A percentile compares a stretch with the other conserved stretches of the same genome.
Conservation (phyloP, 2,797 vertebrate genomes). For the Rhodeus uyekii region DNA sequence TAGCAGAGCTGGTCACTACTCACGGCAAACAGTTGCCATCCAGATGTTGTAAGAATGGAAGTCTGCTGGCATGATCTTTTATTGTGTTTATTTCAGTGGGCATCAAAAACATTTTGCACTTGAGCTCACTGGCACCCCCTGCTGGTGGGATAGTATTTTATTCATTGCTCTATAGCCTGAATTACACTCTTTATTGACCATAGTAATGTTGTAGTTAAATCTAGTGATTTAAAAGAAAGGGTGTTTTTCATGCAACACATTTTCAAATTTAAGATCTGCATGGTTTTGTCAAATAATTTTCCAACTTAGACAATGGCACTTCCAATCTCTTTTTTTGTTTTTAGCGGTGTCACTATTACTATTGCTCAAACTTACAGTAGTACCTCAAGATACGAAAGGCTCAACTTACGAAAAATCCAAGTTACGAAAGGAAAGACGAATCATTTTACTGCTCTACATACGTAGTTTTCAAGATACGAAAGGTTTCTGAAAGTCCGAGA, state of each 20-base stretch:
- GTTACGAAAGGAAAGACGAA: too few species aligned
- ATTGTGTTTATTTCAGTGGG: slow-evolving; percentile 12
- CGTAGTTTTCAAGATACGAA: too few species aligned
- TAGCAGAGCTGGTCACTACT: not conserved
- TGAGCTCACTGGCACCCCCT: slow-evolving; percentile 41
- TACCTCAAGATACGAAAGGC: too few species aligned
- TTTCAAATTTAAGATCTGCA: not conserved
- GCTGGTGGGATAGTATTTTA: slow-evolving; percentile 21
- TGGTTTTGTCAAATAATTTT: not conserved
- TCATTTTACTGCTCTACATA: too few species aligned
- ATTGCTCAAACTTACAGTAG: not conserved
- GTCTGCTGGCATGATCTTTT: not conserved
- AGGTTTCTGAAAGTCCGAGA: too few species aligned
- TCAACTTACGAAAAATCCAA: too few species aligned
- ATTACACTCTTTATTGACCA: not conserved
- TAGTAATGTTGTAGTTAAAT: not conserved
- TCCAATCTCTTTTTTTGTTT: not conserved
- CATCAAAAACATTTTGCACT: not conserved
- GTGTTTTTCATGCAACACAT: not conserved
- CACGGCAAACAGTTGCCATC: slow-evolving; percentile 21
- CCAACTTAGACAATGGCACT: not conserved
- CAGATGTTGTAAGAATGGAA: slow-evolving; percentile 26
- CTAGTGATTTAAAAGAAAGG: not conserved
- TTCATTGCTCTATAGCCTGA: not conserved
- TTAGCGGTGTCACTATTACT: not conserved